Conservation (phyloP, 2,888 invertebrate genomes). For the Idaea straminata region DNA sequence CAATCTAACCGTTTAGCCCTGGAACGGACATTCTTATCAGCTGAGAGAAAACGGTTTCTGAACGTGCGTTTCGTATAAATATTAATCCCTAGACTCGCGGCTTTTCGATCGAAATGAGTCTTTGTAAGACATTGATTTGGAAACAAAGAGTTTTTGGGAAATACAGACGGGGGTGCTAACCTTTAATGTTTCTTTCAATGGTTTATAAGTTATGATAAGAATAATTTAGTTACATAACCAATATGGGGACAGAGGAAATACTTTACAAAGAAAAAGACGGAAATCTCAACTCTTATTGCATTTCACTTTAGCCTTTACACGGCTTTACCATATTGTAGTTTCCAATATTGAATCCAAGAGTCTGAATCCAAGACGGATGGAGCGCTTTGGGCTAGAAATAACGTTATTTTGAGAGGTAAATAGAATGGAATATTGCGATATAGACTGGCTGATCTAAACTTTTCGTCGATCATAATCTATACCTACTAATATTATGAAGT, state of each 20-base stretch:
- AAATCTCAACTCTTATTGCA: constrained; percentile 13
- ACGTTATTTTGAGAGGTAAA: neutral
- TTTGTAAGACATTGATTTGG: neutral
- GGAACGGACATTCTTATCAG: constrained; percentile 40
- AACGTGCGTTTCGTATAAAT: constrained; percentile 24
- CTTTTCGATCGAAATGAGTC: constrained; percentile 5
- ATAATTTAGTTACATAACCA: neutral
- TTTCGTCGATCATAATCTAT: neutral
- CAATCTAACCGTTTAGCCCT: constrained; percentile 37
- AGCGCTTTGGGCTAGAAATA: neutral
- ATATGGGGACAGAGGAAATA: neutral
- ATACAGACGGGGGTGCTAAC: neutral
- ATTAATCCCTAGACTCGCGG: constrained; percentile 25
- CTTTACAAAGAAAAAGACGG: neutral
- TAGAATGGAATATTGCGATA: neutral
- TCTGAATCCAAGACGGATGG: neutral
- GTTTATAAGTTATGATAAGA: neutral
- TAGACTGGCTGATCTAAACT: neutral
- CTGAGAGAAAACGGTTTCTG: constrained; percentile 10
- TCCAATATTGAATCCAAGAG: constrained; percentile 36
- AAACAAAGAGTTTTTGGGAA: neutral
- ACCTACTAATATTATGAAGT: too few species aligned
- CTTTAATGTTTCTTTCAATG: neutral
- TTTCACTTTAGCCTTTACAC: constrained; percentile 14
- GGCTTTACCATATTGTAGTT: constrained; percentile 34